phyloP scores from a whole-genome alignment of 2,113 vertebrate species.

The Cathartes aura region DNA sequence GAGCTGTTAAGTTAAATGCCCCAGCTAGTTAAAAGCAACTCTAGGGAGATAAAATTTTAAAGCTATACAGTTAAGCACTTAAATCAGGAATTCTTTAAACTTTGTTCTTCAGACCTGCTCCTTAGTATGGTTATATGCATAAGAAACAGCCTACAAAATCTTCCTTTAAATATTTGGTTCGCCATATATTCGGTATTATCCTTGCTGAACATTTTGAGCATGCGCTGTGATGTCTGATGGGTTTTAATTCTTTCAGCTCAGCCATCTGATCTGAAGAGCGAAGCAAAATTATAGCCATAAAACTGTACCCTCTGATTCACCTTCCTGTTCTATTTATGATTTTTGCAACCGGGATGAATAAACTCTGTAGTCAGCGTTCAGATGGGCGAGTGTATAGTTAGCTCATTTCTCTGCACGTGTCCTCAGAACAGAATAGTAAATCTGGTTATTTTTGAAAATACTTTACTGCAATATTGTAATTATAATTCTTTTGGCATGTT shows the following conservation, averaged over 20 bases:
- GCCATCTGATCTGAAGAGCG: constrained; percentile 50
- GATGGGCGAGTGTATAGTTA: constrained; percentile 4
- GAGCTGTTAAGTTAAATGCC: not conserved
- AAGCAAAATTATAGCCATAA: constrained; percentile 46
- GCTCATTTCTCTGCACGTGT: not conserved
- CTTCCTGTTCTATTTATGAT: constrained; percentile 69
- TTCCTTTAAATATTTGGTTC: not conserved
- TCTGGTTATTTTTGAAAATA: constrained; percentile 18
- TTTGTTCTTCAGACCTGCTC: not conserved
- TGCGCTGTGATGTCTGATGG: not conserved
- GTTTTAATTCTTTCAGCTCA: constrained; percentile 37
- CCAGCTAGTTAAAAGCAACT: not conserved
- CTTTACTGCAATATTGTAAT: not conserved
- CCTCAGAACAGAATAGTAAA: not conserved
- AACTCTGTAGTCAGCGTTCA: constrained; percentile 37
- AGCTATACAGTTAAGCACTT: not conserved
- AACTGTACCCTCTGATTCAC: constrained; percentile 60
- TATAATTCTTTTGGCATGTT: not conserved
- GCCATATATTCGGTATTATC: not conserved
- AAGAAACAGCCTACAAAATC: not conserved
- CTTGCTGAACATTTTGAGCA: not conserved
- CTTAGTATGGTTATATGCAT: not conserved
- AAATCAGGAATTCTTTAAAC: not conserved
- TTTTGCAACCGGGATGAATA: constrained; percentile 53
- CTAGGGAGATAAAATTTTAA: not conserved